These are phyloP conservation scores for Aethina tumida DNA, from an alignment of 1,140 invertebrate genomes.

Conservation along the genomic window DNA sequence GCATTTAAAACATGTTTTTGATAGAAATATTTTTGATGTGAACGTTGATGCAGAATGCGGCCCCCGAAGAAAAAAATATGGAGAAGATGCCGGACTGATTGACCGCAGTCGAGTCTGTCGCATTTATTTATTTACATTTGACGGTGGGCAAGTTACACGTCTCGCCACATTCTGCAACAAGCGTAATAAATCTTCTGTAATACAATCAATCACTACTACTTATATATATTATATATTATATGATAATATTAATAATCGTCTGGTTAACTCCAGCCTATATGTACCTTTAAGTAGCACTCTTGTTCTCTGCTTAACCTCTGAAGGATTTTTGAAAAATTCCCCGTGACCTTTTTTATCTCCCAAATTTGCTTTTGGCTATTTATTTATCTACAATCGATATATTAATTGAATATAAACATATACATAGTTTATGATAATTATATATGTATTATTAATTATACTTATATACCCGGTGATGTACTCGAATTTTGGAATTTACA, in stretches of 20 bases:
- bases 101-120: too few relatives aligned
- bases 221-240: too few relatives aligned
- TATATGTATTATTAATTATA: slow-evolving; percentile 24
- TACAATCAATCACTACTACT: too few relatives aligned
- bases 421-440: slow-evolving; percentile 24
- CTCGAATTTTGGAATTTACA: slow-evolving; percentile 15
- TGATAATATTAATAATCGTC: slow-evolving; percentile 20
- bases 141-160: too few relatives aligned
- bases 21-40: slow-evolving; percentile 33
- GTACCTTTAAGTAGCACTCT: slow-evolving; percentile 28
- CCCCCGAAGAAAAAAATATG: neutral
- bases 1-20: slow-evolving; percentile 29
- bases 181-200: too few relatives aligned
- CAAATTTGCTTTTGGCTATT: slow-evolving; percentile 18
- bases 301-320: slow-evolving; percentile 33
- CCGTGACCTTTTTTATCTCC: slow-evolving; percentile 16
- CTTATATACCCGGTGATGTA: slow-evolving; percentile 18
- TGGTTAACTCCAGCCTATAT: slow-evolving; percentile 9
- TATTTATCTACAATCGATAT: slow-evolving; percentile 20
- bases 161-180: slow-evolving; percentile 22
- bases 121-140: too few relatives aligned
- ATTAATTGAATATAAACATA: slow-evolving; percentile 23
- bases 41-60: slow-evolving; percentile 15
- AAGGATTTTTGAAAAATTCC: slow-evolving; percentile 12
- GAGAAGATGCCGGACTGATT: slow-evolving; percentile 3